A percentile compares a stretch with the other conserved stretches of the same genome.
phyloP scores from a whole-genome alignment of 1,140 invertebrate genomes.

The Cyphomyrmex costatus region DNA sequence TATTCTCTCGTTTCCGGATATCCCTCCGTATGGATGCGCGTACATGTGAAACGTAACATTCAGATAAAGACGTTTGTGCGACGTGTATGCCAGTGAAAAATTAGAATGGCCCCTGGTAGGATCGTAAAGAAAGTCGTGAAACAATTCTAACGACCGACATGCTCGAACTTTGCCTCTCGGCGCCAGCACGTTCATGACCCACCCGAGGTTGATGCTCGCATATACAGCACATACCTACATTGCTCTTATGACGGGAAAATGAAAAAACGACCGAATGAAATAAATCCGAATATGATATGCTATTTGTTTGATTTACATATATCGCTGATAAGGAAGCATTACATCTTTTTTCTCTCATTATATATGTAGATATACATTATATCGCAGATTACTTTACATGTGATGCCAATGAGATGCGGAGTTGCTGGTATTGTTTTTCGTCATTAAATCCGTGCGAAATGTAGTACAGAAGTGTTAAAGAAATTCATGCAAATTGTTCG shows the following conservation, averaged over 20 bases:
- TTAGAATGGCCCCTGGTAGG: slow-evolving; percentile 28
- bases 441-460: background rate
- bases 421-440: background rate
- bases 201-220: slow-evolving; percentile 52
- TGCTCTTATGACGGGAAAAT: slow-evolving; percentile 25
- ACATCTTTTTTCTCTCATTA: background rate
- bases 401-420: slow-evolving; percentile 1
- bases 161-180: slow-evolving; percentile 32
- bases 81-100: slow-evolving; percentile 33
- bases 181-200: slow-evolving; percentile 63
- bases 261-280: slow-evolving; percentile 63
- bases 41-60: slow-evolving; percentile 17
- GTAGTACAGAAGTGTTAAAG: background rate
- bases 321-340: slow-evolving; percentile 55
- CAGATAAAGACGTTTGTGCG: slow-evolving; percentile 40
- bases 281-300: slow-evolving; percentile 38
- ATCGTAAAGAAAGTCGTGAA: slow-evolving; percentile 55
- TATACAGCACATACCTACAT: background rate
- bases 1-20: slow-evolving; percentile 15
- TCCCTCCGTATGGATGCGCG: background rate
- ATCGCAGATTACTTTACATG: slow-evolving; percentile 1
- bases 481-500: slow-evolving; percentile 39
- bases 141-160: slow-evolving; percentile 48
- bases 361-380: background rate
- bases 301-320: slow-evolving; percentile 17